Base-by-base conservation (phyloP, 2,888 invertebrate genomes). In the Miltochrista miniata region DNA sequence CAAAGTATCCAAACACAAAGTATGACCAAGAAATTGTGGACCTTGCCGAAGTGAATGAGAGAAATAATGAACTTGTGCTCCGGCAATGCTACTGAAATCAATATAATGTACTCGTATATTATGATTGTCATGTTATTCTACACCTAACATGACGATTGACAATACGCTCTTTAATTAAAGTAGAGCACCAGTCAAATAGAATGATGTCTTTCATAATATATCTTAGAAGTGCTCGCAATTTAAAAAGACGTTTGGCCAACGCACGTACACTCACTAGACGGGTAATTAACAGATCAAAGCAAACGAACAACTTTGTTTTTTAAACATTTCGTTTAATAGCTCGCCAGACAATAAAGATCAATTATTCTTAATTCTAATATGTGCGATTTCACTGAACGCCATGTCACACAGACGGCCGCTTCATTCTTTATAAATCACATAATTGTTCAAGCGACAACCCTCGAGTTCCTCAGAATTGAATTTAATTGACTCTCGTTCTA, bases 401-500 rank as follows among this genome's bases (percentile, higher is more conserved):
- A 52, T 56, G 61, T 54, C 60, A 64, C 29, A 58, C 35, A 62
- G 48, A 54, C 18, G 18, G 64, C 64, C 68, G 65, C 58, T 61
- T 67, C 54, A 65, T 68, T 67, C 70, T 67, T 76, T 73, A 64
- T 87, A 86, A 85, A 87, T 87, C 84, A 85, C 71, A 72, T 85
- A 84, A 85, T 88, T 87, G 85, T 76, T 63, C 70, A 70, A 77
- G 79, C 79, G 82, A 86, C 88, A 87, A 79, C 82, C 81, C 82
- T 77, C 69, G 65, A 67, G 71, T 58, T 64, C 55, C 68, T 43
- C 70, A 66, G 79, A 89, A 90, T 90, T 90, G 87, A 79, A 81
- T 84, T 85, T 90, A 89, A 89, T 90, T 88, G 86, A 84, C 69
- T 70, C 54, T 45, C 48, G 64, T 55, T 74, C 87, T 88, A 88